Conservation (phyloP, 2,888 invertebrate genomes). For the Netelia virgata region DNA sequence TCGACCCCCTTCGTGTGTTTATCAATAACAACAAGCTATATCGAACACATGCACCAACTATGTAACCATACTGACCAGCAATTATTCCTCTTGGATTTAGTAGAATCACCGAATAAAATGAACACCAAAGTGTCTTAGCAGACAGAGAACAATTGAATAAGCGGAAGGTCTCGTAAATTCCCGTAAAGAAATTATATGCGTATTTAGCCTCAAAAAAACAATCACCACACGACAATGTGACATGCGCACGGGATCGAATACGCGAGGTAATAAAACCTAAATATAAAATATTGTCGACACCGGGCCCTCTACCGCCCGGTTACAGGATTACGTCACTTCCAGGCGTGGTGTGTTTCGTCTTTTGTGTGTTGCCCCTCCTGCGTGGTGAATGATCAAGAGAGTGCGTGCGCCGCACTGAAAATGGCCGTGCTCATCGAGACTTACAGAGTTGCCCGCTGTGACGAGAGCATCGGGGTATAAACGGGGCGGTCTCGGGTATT, state of each 20-base stretch:
- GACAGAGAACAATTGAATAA: no score
- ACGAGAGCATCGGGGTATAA: not conserved
- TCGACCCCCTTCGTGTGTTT: slow-evolving; percentile 11
- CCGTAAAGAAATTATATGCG: not conserved
- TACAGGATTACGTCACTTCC: slow-evolving; percentile 83
- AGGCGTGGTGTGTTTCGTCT: slow-evolving; percentile 81
- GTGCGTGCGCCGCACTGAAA: slow-evolving; percentile 81
- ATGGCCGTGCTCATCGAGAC: slow-evolving; percentile 80
- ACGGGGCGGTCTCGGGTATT: not conserved
- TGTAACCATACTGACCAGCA: not conserved
- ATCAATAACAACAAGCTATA: not conserved
- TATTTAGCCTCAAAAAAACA: slow-evolving; percentile 5
- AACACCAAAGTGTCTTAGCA: not conserved
- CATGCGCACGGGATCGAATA: not conserved
- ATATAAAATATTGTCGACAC: slow-evolving; percentile 26
- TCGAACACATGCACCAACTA: not conserved
- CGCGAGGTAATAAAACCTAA: not conserved
- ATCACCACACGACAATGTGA: not conserved
- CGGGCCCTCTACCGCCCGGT: slow-evolving; percentile 56
- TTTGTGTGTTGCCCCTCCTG: slow-evolving; percentile 29
- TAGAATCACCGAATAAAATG: not conserved
- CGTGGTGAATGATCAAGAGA: slow-evolving; percentile 71
- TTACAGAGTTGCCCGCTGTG: slow-evolving; percentile 60
- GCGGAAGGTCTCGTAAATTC: no score
- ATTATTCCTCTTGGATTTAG: not conserved